These are phyloP conservation scores for Pterophyllum scalare DNA, from an alignment of 2,113 vertebrate species.

Conservation along the genomic window DNA sequence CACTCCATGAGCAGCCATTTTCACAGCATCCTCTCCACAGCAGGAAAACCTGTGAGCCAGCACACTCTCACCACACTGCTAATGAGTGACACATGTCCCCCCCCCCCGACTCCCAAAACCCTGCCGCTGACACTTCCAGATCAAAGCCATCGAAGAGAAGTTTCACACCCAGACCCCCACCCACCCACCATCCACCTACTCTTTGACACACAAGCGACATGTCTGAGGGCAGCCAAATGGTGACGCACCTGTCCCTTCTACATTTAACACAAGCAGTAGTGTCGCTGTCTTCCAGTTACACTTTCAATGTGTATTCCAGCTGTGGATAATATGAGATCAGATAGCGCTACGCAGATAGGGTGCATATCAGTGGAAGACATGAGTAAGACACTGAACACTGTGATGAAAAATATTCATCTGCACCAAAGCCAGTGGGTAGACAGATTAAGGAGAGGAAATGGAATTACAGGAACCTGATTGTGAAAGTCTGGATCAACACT, in stretches of 20 bases:
- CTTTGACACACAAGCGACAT: constrained; percentile 72
- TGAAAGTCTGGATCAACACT: constrained; percentile 50
- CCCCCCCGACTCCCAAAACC: constrained; percentile 50
- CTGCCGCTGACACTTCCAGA: constrained; percentile 72
- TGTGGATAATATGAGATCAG: constrained; percentile 52
- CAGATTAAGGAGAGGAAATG: constrained; percentile 45
- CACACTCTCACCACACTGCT: constrained; percentile 76
- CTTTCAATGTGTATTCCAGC: constrained; percentile 59
- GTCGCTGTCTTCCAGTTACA: constrained; percentile 18
- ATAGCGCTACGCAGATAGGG: constrained; percentile 39
- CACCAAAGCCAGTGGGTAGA: constrained; percentile 20
- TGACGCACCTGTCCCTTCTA: constrained; percentile 75
- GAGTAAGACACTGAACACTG: constrained; percentile 11
- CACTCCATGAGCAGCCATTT: constrained; percentile 63
- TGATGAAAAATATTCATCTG: constrained; percentile 34
- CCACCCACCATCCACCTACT: constrained; percentile 51
- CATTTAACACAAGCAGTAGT: constrained; percentile 14
- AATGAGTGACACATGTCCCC: constrained; percentile 79
- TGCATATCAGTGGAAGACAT: constrained; percentile 25
- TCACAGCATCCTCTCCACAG: constrained; percentile 69
- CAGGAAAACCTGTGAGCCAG: constrained; percentile 54
- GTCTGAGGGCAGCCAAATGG: constrained; percentile 76
- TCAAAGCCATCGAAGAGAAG: constrained; percentile 76
- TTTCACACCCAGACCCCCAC: constrained; percentile 39
- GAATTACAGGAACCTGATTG: constrained; percentile 39